Percentiles rank a stretch among this genome's conserved stretches.
Conservation (phyloP, 2,113 vertebrate genomes). For the Cottus gobio region DNA sequence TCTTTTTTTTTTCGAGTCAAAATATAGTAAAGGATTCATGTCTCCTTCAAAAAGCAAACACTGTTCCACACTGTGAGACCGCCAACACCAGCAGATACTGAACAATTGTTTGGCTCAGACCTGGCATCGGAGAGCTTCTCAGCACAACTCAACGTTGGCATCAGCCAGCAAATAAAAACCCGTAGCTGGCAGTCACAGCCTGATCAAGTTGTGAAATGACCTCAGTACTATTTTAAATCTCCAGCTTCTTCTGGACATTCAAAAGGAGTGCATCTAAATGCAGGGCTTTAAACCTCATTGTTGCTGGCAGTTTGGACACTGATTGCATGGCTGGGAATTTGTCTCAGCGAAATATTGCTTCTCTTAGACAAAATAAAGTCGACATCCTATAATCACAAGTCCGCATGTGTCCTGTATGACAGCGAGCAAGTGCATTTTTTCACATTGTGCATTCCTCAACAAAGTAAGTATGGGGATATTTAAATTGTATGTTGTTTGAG, state of each 20-base stretch:
- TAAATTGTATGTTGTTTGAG: slow-evolving; percentile 7
- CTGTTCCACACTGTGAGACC: slow-evolving; percentile 13
- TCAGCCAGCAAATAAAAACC: slow-evolving; percentile 33
- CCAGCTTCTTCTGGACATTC: background rate
- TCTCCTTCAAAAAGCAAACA: slow-evolving; percentile 35
- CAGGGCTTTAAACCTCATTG: background rate
- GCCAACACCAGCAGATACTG: slow-evolving; percentile 55
- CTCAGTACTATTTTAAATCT: slow-evolving; percentile 23
- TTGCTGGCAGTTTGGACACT: slow-evolving; percentile 8
- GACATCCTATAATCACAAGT: background rate
- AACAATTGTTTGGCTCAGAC: slow-evolving; percentile 48
- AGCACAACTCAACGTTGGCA: slow-evolving; percentile 23
- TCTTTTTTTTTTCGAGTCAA: slow-evolving; percentile 23
- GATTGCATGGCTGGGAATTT: background rate
- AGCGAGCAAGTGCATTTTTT: background rate
- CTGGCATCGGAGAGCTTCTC: slow-evolving; percentile 39
- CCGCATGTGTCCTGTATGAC: background rate
- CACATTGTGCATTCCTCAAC: slow-evolving; percentile 24
- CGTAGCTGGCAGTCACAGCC: slow-evolving; percentile 35
- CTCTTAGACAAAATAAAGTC: slow-evolving; percentile 3
- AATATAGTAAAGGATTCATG: slow-evolving; percentile 39
- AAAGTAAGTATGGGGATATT: slow-evolving; percentile 7
- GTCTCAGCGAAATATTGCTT: background rate
- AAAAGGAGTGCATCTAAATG: background rate
- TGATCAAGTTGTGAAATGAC: slow-evolving; percentile 53